Percentiles rank a stretch among this genome's conserved stretches.
These are phyloP conservation scores for Smithornis capensis DNA, from an alignment of 2,113 vertebrate species.

Conservation along the genomic window DNA sequence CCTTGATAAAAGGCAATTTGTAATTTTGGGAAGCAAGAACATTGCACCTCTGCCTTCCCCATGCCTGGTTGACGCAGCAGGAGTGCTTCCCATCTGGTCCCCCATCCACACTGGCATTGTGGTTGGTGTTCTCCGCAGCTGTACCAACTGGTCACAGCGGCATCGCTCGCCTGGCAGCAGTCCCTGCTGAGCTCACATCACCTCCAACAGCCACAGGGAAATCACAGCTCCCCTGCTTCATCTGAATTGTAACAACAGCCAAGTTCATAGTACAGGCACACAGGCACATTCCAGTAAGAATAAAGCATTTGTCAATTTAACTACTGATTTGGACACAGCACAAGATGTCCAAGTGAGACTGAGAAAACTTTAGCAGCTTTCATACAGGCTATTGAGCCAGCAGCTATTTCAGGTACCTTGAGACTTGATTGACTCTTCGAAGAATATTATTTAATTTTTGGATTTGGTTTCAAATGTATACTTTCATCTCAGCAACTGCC, in stretches of 20 bases:
- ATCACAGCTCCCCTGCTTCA: not conserved
- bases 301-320: not conserved
- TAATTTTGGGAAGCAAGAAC: not conserved
- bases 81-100: not conserved
- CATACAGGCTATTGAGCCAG: not conserved
- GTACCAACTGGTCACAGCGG: fast-evolving
- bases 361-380: not conserved
- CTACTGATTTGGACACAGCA: not conserved
- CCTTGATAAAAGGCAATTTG: not conserved
- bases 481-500: not conserved
- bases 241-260: not conserved
- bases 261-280: not conserved
- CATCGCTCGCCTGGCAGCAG: fast-evolving
- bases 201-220: not conserved
- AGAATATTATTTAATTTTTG: not conserved
- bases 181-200: not conserved
- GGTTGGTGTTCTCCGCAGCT: not conserved
- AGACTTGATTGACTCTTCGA: not conserved
- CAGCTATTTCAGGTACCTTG: not conserved
- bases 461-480: not conserved
- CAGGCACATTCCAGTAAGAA: not conserved
- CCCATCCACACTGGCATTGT: fast-evolving
- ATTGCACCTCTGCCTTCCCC: not conserved
- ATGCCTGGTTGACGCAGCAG: not conserved
- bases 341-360: not conserved